Conservation (phyloP, 2,113 vertebrate genomes). For the Astur gentilis region DNA sequence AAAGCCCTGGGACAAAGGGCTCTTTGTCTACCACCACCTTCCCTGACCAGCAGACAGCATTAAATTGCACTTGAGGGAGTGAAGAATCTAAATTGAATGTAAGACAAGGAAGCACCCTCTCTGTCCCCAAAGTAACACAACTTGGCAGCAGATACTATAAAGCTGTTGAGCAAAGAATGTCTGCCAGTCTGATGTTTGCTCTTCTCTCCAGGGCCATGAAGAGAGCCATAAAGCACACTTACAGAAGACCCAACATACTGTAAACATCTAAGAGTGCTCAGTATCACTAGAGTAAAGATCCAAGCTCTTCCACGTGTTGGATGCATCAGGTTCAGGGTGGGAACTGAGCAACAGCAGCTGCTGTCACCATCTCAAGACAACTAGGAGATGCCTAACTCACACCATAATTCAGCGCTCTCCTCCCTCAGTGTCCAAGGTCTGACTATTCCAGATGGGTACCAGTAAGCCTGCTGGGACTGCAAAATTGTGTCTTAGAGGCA, state of each 20-base stretch:
- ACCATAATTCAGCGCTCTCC: not conserved
- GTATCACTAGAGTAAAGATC: not conserved
- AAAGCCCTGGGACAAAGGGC: not conserved
- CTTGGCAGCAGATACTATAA: not conserved
- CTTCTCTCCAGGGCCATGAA: not conserved
- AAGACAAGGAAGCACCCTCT: not conserved
- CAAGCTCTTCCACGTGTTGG: not conserved
- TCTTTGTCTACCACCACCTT: not conserved
- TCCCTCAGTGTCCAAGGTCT: not conserved
- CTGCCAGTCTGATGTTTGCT: not conserved
- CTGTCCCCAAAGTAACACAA: not conserved
- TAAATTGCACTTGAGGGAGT: not conserved
- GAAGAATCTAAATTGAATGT: not conserved
- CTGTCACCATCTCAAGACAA: not conserved
- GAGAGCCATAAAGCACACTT: not conserved
- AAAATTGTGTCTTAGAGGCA: not conserved
- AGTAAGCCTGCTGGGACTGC: not conserved
- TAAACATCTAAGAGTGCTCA: not conserved
- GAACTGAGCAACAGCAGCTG: not conserved
- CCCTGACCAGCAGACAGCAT: not conserved
- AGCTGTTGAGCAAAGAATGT: not conserved
- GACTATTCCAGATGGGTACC: fast-evolving
- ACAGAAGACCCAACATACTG: not conserved
- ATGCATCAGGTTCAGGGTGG: not conserved
- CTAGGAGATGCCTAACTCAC: not conserved